These are phyloP conservation scores for Nylanderia fulva DNA, from an alignment of 1,140 invertebrate species.

Conservation along the genomic window DNA sequence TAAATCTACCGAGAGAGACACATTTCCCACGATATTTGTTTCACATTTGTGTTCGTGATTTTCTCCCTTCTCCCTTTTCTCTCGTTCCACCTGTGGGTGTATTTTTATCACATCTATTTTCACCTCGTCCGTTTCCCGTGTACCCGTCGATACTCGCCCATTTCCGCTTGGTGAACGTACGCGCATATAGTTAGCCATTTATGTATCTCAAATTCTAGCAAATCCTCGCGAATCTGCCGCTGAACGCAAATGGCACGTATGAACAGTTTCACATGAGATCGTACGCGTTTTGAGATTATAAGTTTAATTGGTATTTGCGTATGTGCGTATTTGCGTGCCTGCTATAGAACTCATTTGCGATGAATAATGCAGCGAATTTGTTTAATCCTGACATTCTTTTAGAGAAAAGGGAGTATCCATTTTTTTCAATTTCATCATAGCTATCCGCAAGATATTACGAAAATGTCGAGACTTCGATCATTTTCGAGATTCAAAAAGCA, in stretches of 20 bases:
- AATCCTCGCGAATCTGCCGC: conserved; percentile 59
- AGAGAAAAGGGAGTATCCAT: not conserved
- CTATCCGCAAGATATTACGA: too few species aligned
- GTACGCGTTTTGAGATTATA: conserved; percentile 60
- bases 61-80: not conserved
- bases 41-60: conserved; percentile 56
- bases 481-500: too few species aligned
- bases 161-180: conserved; percentile 21
- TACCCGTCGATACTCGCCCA: conserved; percentile 31
- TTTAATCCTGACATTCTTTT: conserved; percentile 49
- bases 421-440: too few species aligned
- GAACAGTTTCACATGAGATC: conserved; percentile 57
- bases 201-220: conserved; percentile 61
- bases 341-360: conserved; percentile 51
- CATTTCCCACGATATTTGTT: conserved; percentile 67
- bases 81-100: conserved; percentile 49
- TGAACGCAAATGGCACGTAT: conserved; percentile 61
- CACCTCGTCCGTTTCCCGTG: conserved; percentile 53
- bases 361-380: conserved; percentile 56
- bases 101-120: conserved; percentile 75
- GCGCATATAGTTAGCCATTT: conserved; percentile 61
- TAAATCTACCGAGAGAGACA: conserved; percentile 58
- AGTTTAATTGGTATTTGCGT: conserved; percentile 63
- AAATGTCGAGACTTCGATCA: too few species aligned
- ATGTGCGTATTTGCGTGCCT: conserved; percentile 51